Percentiles rank a stretch among this genome's conserved stretches.
phyloP scores from a whole-genome alignment of 2,113 vertebrate genomes.

The Sebastes schlegelii region DNA sequence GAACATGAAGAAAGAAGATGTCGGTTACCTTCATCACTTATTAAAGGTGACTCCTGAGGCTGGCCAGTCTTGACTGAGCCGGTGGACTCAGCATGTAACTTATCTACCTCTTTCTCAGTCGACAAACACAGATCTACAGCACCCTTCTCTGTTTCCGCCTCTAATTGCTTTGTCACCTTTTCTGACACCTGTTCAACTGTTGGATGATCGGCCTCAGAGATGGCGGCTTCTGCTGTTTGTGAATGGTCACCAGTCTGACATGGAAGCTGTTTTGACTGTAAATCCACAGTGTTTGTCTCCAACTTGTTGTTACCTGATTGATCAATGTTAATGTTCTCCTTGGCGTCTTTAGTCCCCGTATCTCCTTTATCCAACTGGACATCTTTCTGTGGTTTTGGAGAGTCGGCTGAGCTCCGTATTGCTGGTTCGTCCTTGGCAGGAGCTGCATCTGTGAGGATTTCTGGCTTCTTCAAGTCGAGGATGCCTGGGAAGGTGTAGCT shows the following conservation, averaged over 20 bases:
- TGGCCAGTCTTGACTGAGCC: constrained; percentile 2
- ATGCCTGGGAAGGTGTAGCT: constrained; percentile 79
- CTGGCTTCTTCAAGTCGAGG: constrained; percentile 64
- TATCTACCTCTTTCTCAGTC: constrained; percentile 25
- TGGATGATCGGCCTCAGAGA: constrained; percentile 9
- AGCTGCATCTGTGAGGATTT: constrained; percentile 22
- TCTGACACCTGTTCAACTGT: constrained; percentile 1
- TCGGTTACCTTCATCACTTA: constrained; percentile 36
- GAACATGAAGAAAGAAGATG: constrained; percentile 2
- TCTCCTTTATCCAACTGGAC: constrained; percentile 22
- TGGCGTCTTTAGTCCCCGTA: background rate
- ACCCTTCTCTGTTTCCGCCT: constrained; percentile 10
- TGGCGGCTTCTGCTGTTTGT: constrained; percentile 32
- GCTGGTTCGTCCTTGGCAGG: constrained; percentile 33
- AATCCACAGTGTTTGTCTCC: constrained; percentile 36
- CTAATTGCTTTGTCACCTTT: constrained; percentile 30
- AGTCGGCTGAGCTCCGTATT: constrained; percentile 6
- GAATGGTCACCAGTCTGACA: constrained; percentile 26
- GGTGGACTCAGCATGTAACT: constrained; percentile 22
- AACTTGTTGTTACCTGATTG: constrained; percentile 20
- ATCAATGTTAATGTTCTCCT: constrained; percentile 33
- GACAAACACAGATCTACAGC: constrained; percentile 13
- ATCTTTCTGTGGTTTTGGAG: constrained; percentile 36
- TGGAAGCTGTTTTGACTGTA: constrained; percentile 25
- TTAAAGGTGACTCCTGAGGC: constrained; percentile 21